Conservation (phyloP, 2,797 vertebrate genomes). For the Melanotaenia maccullochi region DNA sequence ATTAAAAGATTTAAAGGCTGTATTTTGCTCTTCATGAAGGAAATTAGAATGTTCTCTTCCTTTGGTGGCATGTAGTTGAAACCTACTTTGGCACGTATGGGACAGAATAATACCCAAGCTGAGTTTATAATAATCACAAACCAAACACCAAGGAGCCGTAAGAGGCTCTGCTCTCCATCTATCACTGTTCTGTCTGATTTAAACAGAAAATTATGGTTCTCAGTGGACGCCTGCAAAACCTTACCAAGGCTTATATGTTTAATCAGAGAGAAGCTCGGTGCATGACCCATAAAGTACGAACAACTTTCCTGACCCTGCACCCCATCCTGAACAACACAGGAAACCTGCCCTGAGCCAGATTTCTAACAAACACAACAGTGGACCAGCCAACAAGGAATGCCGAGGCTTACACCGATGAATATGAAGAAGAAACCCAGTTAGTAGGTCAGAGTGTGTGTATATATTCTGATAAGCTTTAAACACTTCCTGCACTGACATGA, state of each 20-base stretch:
- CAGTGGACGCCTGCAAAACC: constrained; percentile 19
- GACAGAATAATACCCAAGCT: not conserved
- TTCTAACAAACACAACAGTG: constrained; percentile 6
- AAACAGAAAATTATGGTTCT: not conserved
- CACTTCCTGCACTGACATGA: not conserved
- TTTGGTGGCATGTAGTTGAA: constrained; percentile 14
- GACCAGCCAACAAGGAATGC: not conserved
- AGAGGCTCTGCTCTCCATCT: constrained; percentile 13
- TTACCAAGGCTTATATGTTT: constrained; percentile 1
- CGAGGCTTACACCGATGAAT: not conserved
- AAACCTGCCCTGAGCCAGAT: constrained; percentile 22
- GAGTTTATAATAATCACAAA: constrained; percentile 9
- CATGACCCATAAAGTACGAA: constrained; percentile 46
- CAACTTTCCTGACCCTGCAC: constrained; percentile 21
- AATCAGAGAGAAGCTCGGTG: constrained; percentile 25
- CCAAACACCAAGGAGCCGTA: constrained; percentile 20
- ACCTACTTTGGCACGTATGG: not conserved
- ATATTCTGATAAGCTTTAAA: constrained; percentile 14
- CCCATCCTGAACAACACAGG: constrained; percentile 17
- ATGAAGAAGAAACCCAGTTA: not conserved
- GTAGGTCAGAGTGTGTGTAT: not conserved
- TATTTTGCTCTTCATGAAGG: not conserved
- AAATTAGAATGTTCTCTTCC: constrained; percentile 1
- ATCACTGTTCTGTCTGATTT: constrained; percentile 32
- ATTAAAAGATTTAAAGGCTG: not conserved